phyloP scores from a whole-genome alignment of 2,113 vertebrate species.

The Oryzias javanicus region DNA sequence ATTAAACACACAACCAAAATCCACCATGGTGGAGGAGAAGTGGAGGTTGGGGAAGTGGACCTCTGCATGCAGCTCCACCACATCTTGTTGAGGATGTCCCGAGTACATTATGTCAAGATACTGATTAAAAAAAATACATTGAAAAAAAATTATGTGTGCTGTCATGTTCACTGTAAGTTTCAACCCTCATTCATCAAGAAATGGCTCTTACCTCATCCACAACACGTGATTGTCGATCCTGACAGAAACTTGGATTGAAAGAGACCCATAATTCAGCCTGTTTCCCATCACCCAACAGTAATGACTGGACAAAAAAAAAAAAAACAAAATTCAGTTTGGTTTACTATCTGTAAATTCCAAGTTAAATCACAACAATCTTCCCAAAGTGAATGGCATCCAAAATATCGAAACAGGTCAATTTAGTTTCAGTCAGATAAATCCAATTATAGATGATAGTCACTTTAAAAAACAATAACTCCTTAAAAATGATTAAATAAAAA shows the following conservation, averaged over 20 bases:
- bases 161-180: neutral
- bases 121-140: conserved; percentile 13
- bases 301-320: conserved; percentile 64
- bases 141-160: neutral
- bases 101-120: conserved; percentile 74
- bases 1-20: conserved; percentile 87
- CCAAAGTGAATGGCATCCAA: too few species aligned
- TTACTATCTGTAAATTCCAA: neutral
- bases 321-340: neutral
- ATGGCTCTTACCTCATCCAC: conserved; percentile 63
- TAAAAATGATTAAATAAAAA: too few species aligned
- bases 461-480: too few species aligned
- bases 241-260: conserved; percentile 78
- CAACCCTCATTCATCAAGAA: neutral
- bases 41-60: conserved; percentile 83
- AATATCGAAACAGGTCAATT: too few species aligned
- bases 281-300: conserved; percentile 68
- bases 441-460: too few species aligned
- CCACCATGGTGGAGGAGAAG: conserved; percentile 74
- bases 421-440: too few species aligned
- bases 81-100: conserved; percentile 80
- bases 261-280: conserved; percentile 75
- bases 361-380: too few species aligned
- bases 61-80: conserved; percentile 73
- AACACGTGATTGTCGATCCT: conserved; percentile 62